Evolutionary conservation across 2,113 vertebrate species (phyloP), one percentile per base, ranked within the genome.

Genomic region (Leucopternis melanops): DNA sequence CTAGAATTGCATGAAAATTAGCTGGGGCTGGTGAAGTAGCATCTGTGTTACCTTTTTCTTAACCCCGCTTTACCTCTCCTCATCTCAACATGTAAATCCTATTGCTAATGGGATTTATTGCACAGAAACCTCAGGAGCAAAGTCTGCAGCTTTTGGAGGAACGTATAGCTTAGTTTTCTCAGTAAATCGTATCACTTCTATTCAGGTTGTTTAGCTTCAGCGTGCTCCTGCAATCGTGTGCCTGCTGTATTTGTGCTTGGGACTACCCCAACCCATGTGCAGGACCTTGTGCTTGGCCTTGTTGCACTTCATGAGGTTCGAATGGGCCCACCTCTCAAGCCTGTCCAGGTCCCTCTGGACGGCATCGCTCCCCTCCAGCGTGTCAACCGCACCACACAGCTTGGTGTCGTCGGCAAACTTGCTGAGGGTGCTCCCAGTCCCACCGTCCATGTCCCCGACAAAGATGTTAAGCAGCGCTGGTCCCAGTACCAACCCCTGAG

Each of bases 1-100:
- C 38, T 85, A 88, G 83, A 93, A 86, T 21, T 74, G 73, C 58
- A 63, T 79, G 82, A 93, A 94, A 94, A 96, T 91, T 52, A 94
- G 65, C 74, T 61, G 61, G 19, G 58, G 45, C 69, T 36, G 13
- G 34, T 75, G 62, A 82, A 84, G 67, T 14, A 78, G 59, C 79
- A 63, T 95, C 81, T 82, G 62, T 45, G 52, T 80, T 90, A 90
- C 52, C 86, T 77, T 81, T 84, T 55, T 31, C 82, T 90, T 67
- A 91, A 81, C 73, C 59, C 79, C 3, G 4, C 61, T 50, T 89
- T 97, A 89, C 71, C 63, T 94, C 36, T 55, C 74, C 44, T 89
- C 92, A 67, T 95, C 75, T 86, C 32, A 38, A 66, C 67, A 27
- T 36, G 61, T 92, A 94, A 97, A 95, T 91, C 83, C 90, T 40